phyloP scores from a whole-genome alignment of 2,113 vertebrate species.

The Numida meleagris region DNA sequence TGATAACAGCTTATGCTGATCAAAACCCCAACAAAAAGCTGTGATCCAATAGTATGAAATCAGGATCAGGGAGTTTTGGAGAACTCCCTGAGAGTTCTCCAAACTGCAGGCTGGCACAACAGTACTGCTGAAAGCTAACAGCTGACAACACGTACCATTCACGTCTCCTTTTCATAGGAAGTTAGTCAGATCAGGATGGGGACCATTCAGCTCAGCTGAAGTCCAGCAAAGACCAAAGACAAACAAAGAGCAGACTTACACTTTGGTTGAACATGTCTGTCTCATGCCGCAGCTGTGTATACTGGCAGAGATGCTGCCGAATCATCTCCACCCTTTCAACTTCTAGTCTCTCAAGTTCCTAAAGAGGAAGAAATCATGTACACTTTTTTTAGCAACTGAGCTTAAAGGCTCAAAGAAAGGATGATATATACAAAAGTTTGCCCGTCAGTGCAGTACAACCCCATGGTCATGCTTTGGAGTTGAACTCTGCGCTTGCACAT shows the following conservation, averaged over 20 bases:
- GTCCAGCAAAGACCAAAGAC: neutral
- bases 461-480: neutral
- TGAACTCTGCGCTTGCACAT: neutral
- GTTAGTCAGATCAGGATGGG: neutral
- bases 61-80: neutral
- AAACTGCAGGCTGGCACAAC: neutral
- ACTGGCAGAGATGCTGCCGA: slow-evolving; percentile 93
- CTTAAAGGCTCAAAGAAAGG: neutral
- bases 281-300: slow-evolving; percentile 95
- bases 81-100: too few relatives aligned
- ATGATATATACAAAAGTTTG: neutral
- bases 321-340: slow-evolving; percentile 96
- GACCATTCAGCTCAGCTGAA: neutral
- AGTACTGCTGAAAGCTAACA: neutral
- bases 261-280: slow-evolving; percentile 99
- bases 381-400: neutral
- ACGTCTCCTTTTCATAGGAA: neutral
- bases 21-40: neutral
- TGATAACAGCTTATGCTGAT: neutral
- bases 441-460: neutral
- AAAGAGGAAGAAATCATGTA: neutral
- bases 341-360: slow-evolving; percentile 97
- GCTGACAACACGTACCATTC: neutral
- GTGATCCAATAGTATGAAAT: neutral
- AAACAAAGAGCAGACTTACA: slow-evolving; percentile 78